A percentile compares a stretch with the other conserved stretches of the same genome.
phyloP scores from a whole-genome alignment of 2,888 invertebrate species.

The Lydus trimaculatus region DNA sequence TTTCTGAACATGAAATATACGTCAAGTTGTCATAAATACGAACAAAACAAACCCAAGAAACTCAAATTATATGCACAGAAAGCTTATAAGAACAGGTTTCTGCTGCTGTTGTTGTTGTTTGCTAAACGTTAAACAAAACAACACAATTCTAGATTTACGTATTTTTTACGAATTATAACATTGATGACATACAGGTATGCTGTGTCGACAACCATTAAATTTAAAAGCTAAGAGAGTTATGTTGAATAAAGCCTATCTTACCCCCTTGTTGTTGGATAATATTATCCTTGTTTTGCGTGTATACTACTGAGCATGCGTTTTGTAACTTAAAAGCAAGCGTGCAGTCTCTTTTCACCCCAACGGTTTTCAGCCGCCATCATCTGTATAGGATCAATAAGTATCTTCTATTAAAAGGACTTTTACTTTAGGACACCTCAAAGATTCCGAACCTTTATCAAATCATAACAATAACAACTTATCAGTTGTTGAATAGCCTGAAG shows the following conservation, averaged over 20 bases:
- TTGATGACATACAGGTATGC: slow-evolving; percentile 7
- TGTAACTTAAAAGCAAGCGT: slow-evolving; percentile 32
- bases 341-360: slow-evolving; percentile 36
- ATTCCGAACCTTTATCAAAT: not conserved
- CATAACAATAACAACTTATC: not conserved
- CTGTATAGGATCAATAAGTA: slow-evolving; percentile 44
- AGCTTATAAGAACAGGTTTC: not conserved
- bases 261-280: slow-evolving; percentile 21
- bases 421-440: slow-evolving; percentile 18
- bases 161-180: not conserved
- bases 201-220: slow-evolving; percentile 46
- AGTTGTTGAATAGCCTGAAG: not conserved
- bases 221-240: slow-evolving; percentile 42
- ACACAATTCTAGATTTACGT: not conserved
- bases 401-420: slow-evolving; percentile 33
- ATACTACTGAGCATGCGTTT: slow-evolving; percentile 27
- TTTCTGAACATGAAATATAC: slow-evolving; percentile 6
- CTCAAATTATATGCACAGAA: not conserved
- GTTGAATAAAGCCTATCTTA: slow-evolving; percentile 42
- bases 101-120: not conserved
- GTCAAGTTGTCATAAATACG: not conserved
- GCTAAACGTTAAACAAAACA: not conserved
- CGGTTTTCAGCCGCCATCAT: slow-evolving; percentile 41
- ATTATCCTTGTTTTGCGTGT: slow-evolving; percentile 29
- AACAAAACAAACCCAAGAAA: not conserved